phyloP scores from a whole-genome alignment of 2,888 invertebrate species.

The Oligia fasciuncula region DNA sequence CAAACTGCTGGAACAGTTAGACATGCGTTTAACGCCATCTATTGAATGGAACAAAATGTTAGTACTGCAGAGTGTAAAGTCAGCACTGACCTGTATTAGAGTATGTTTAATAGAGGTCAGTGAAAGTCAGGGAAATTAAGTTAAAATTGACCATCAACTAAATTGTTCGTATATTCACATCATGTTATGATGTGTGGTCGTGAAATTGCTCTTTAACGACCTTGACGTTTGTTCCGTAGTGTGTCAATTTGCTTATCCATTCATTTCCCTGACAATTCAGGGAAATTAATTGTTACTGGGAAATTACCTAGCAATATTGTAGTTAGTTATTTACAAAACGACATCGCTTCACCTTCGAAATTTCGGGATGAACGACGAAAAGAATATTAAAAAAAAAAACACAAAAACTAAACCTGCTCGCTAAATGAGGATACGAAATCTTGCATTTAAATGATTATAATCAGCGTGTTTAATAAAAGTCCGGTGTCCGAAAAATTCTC shows the following conservation, averaged over 20 bases:
- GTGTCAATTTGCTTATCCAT: not conserved
- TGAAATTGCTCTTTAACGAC: too few relatives aligned
- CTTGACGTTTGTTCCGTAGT: not conserved
- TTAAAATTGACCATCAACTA: not conserved
- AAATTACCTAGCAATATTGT: not conserved
- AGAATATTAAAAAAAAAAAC: not conserved
- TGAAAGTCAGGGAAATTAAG: not conserved
- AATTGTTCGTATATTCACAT: not conserved
- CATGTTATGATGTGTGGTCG: too few relatives aligned
- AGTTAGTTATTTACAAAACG: not conserved
- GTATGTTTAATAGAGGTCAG: too few relatives aligned
- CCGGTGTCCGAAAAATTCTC: not conserved
- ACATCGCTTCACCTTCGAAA: not conserved
- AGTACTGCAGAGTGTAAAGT: not conserved
- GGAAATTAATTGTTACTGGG: too few relatives aligned
- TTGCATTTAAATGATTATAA: too few relatives aligned
- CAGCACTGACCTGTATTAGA: too few relatives aligned
- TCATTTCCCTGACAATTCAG: not conserved
- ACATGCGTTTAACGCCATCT: constrained; percentile 5
- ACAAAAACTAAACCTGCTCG: not conserved
- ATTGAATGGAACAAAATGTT: not conserved
- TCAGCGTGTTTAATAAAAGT: too few relatives aligned
- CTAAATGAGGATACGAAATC: not conserved
- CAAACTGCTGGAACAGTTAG: constrained; percentile 24
- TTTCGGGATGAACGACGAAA: not conserved